Percentiles rank a stretch among this genome's conserved stretches.
phyloP scores from a whole-genome alignment of 2,113 vertebrate species.

The Callithrix jacchus region DNA sequence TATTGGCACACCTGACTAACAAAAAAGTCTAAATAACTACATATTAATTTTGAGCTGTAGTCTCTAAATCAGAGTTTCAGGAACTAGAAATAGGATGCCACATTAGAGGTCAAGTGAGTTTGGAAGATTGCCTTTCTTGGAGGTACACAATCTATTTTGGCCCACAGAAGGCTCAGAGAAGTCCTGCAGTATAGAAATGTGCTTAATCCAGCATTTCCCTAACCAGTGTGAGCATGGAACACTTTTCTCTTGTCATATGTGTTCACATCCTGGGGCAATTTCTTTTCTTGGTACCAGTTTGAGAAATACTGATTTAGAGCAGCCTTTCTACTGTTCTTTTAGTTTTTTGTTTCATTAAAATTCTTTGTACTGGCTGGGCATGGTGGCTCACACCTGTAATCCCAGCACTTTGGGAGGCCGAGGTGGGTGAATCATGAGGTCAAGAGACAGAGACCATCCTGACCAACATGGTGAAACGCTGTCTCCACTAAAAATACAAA shows the following conservation, averaged over 20 bases:
- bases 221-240: neutral
- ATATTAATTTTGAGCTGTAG: neutral
- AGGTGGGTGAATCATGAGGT: too few relatives aligned
- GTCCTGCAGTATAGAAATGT: neutral
- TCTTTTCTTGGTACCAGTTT: neutral
- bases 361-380: too few relatives aligned
- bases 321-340: constrained; percentile 4
- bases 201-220: neutral
- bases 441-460: too few relatives aligned
- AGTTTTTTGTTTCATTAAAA: neutral
- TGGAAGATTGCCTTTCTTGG: neutral
- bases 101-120: neutral
- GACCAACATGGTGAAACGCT: too few relatives aligned
- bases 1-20: neutral
- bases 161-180: neutral
- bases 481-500: too few relatives aligned
- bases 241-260: neutral
- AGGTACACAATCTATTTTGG: neutral
- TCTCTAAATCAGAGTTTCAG: neutral
- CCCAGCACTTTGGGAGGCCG: too few relatives aligned
- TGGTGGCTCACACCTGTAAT: too few relatives aligned
- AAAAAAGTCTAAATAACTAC: neutral
- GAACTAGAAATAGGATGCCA: constrained; percentile 11
- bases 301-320: neutral
- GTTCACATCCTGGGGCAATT: neutral